phyloP scores from a whole-genome alignment of 2,888 invertebrate genomes.

The Barypeithes pellucidus region DNA sequence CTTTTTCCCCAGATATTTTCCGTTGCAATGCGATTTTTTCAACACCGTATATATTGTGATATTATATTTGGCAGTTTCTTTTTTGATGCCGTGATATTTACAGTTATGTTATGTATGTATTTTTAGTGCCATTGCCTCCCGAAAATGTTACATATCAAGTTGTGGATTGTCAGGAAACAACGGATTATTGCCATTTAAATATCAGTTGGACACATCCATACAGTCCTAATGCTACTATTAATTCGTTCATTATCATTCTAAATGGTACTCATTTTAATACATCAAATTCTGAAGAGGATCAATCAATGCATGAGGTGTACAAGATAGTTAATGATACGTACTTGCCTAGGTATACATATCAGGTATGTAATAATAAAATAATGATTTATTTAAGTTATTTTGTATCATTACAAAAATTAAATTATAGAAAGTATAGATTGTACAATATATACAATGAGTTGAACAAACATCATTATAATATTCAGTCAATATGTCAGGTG shows the following conservation, averaged over 20 bases:
- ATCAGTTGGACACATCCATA: conserved; percentile 66
- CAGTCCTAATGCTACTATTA: conserved; percentile 65
- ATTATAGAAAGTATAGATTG: too few relatives aligned
- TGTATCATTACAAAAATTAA: too few relatives aligned
- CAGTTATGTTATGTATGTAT: neutral
- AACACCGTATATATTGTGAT: too few relatives aligned
- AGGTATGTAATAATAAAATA: conserved; percentile 55
- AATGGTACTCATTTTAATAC: conserved; percentile 58
- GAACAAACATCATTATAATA: too few relatives aligned
- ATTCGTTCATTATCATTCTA: conserved; percentile 63
- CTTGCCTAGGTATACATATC: conserved; percentile 61
- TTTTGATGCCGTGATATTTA: too few relatives aligned
- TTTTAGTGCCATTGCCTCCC: conserved; percentile 64
- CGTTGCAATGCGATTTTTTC: too few relatives aligned
- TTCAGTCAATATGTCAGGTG: too few relatives aligned
- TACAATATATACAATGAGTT: too few relatives aligned
- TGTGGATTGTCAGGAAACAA: conserved; percentile 60
- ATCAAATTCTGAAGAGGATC: conserved; percentile 55
- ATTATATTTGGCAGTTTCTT: too few relatives aligned
- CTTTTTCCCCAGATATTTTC: too few relatives aligned
- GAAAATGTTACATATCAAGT: conserved; percentile 64
- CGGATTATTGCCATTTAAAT: conserved; percentile 65
- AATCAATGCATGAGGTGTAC: conserved; percentile 62
- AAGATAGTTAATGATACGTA: conserved; percentile 60
- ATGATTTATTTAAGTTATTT: too few relatives aligned